Evolutionary conservation across 2,113 vertebrate genomes (phyloP), one percentile per base, ranked within the genome.

Genomic region (Atrichornis clamosus): DNA sequence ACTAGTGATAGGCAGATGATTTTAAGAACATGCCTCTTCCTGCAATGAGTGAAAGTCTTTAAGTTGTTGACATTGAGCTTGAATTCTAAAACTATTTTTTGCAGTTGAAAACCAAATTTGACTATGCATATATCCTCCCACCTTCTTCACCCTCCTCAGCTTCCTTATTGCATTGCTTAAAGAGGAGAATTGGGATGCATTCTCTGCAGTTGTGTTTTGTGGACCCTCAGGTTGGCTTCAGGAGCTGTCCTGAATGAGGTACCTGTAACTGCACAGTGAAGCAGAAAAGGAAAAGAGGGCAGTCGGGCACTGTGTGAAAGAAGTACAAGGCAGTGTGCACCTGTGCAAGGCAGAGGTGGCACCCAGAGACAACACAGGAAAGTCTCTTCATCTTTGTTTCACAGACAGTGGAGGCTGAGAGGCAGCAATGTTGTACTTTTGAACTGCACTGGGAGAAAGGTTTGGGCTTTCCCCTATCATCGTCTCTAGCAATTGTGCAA

Each of bases 301-400:
- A 59, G 22, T 21, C 1, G 4, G 35, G 24, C 16, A 35, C 1
- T 0, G 4, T 20, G 16, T 42, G 65, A 30, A 46, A 23, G 56
- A 35, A 46, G 24, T 8, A 42, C n/a, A n/a, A n/a, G n/a, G n/a
- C n/a, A n/a, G n/a, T n/a, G n/a, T n/a, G 6, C 32, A 18, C 42
- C 64, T 30, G 47, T 47, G 53, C 3, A 1, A n/a, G 64, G 69
- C 64, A 73, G 24, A 68, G 42, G 32, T 49, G 52, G 11, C 39
- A 35, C n/a, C 60, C 41, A 46, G 52, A 59, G n/a, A 19, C 53
- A 72, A 1, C 21, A 55, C 11, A 6, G 32, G 16, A 23, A 23
- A 20, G 27, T 58, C 15, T 62, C 28, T 55, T 78, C 14, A 5
- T 65, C 35, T 55, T 39, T 50, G 32, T 49, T 26, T 20, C 39